Conservation (phyloP, 1,140 invertebrate species). For the Bemisia tabaci region DNA sequence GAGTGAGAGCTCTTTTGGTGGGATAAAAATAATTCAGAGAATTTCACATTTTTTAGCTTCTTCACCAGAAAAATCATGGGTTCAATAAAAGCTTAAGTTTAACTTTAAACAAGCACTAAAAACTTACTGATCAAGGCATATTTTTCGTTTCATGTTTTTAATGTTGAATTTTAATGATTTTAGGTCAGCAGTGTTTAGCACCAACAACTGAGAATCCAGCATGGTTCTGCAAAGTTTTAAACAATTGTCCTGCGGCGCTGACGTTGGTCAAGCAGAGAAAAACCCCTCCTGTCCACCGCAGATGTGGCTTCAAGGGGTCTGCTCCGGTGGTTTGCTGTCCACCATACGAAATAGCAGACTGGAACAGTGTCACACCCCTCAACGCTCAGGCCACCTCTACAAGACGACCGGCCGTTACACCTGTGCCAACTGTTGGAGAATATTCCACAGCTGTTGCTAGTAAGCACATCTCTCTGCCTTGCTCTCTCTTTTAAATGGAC, state of each 20-base stretch:
- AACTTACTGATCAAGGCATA: no score
- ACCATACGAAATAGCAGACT: background rate
- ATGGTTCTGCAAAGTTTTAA: background rate
- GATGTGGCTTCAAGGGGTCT: background rate
- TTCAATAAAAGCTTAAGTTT: no score
- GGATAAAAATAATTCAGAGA: no score
- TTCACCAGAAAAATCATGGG: no score
- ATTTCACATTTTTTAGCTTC: no score
- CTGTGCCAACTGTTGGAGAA: background rate
- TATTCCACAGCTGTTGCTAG: background rate
- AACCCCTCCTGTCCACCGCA: background rate
- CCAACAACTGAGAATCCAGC: background rate
- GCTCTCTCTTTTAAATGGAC: no score
- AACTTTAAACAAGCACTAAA: no score
- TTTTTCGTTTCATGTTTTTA: no score
- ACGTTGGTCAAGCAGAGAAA: background rate
- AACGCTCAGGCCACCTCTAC: background rate
- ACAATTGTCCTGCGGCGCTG: background rate
- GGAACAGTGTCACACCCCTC: background rate
- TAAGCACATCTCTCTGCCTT: no score
- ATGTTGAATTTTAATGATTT: no score
- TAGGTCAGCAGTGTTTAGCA: background rate
- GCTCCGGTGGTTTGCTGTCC: background rate
- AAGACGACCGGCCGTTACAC: background rate
- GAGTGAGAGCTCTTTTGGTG: no score